Conservation (phyloP, 2,113 vertebrate genomes). For the Mus musculus region GRCm39 chr2:58133501-58134000, state of each 20-base stretch:
- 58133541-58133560: slow-evolving; percentile 40
- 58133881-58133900: slow-evolving; percentile 4
- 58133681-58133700: not conserved
- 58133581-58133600: slow-evolving; percentile 18
- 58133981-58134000: not conserved
- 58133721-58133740: not conserved
- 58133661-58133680: not conserved
- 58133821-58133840: not conserved
- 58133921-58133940: not conserved
- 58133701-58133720: not conserved
- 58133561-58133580: slow-evolving; percentile 42
- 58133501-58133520: slow-evolving; percentile 46
- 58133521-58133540: slow-evolving; percentile 61
- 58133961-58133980: slow-evolving; percentile 35
- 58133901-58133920: not conserved
- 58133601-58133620: slow-evolving; percentile 27
- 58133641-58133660: not conserved
- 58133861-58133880: not conserved
- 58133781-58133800: not conserved
- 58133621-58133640: not conserved
- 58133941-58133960: slow-evolving; percentile 44
- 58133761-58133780: not conserved
- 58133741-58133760: not conserved
- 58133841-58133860: not conserved
- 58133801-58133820: not conserved